These are phyloP conservation scores for Triplophysa bombifrons DNA, from an alignment of 2,797 vertebrate genomes.

Conservation along the genomic window DNA sequence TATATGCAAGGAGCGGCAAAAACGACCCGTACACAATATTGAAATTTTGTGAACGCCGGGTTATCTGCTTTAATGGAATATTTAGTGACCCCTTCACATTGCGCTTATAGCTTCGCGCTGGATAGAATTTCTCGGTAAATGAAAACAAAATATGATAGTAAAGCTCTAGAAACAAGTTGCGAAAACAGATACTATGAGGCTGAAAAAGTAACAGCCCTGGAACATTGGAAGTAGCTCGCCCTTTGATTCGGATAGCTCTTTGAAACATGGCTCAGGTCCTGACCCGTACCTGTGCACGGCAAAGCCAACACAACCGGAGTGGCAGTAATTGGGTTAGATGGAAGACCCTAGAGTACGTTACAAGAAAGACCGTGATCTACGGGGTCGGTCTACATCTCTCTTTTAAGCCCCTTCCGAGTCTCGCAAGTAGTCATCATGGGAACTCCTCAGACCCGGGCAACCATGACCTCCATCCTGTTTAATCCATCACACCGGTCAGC, in stretches of 20 bases:
- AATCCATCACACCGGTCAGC: slow-evolving; percentile 52
- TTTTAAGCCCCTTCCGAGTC: slow-evolving; percentile 52
- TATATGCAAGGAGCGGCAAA: slow-evolving; percentile 1
- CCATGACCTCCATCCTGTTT: slow-evolving; percentile 57
- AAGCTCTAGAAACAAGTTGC: background rate
- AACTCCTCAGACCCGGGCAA: slow-evolving; percentile 58
- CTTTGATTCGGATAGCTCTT: slow-evolving; percentile 29
- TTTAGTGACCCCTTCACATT: background rate
- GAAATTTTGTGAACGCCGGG: background rate
- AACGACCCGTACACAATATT: background rate
- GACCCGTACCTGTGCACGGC: slow-evolving; percentile 50
- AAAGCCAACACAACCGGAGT: slow-evolving; percentile 50
- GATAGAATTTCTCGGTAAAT: background rate
- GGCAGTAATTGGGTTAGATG: slow-evolving; percentile 73
- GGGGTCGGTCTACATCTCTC: slow-evolving; percentile 66
- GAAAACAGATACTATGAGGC: background rate
- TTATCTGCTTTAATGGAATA: background rate
- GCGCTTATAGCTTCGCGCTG: background rate
- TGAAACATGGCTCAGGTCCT: slow-evolving; percentile 26
- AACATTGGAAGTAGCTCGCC: slow-evolving; percentile 8
- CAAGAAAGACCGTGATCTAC: slow-evolving; percentile 63
- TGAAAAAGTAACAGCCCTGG: background rate
- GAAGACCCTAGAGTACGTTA: slow-evolving; percentile 64
- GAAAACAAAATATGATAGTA: too few relatives aligned
- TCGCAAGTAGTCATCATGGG: slow-evolving; percentile 68